Conservation (phyloP, 1,140 invertebrate genomes). For the Melitaea cinxia region DNA sequence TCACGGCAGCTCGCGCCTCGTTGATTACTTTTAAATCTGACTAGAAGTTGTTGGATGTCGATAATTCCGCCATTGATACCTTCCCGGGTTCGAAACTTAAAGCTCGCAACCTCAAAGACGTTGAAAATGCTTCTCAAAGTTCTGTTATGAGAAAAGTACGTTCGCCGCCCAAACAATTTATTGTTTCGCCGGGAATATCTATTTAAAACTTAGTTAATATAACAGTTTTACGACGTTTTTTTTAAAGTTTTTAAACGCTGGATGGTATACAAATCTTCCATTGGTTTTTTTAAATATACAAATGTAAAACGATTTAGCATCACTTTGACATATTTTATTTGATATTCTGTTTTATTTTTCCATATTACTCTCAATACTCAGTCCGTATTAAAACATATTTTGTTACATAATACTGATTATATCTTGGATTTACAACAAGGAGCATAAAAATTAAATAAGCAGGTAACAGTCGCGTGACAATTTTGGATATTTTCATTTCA, state of each 20-base stretch:
- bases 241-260: not conserved
- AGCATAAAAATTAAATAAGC: too few species aligned
- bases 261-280: not conserved
- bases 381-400: too few species aligned
- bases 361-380: too few species aligned
- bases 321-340: not conserved
- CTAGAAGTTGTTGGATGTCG: constrained; percentile 35
- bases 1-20: constrained; percentile 36
- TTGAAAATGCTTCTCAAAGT: constrained; percentile 42
- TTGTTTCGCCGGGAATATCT: constrained; percentile 38
- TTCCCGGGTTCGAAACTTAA: constrained; percentile 40
- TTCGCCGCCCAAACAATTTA: constrained; percentile 42
- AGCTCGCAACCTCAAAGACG: constrained; percentile 39
- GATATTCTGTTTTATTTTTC: not conserved
- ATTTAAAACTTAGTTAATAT: constrained; percentile 39
- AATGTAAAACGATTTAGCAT: constrained; percentile 2
- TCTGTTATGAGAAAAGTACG: constrained; percentile 48
- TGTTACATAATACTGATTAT: too few species aligned
- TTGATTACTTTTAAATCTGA: constrained; percentile 53
- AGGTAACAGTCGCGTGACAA: too few species aligned
- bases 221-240: constrained; percentile 13
- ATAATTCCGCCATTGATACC: constrained; percentile 56
- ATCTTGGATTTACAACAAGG: too few species aligned
- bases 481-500: too few species aligned
- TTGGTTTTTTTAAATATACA: not conserved